Conservation (phyloP, 2,888 invertebrate species). For the Trachelus stipa region DNA sequence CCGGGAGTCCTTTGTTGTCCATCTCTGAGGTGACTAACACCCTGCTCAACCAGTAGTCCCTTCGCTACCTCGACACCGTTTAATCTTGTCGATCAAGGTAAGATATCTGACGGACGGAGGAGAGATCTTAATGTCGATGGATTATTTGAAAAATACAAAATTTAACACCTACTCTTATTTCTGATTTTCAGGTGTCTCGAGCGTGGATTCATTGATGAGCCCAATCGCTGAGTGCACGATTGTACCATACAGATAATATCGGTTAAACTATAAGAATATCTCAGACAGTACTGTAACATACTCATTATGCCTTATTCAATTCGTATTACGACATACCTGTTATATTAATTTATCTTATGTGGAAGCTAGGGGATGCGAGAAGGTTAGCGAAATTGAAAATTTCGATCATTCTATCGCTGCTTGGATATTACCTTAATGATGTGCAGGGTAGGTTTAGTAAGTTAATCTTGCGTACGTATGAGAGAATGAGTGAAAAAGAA, state of each 20-base stretch:
- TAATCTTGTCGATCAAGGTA: slow-evolving; percentile 43
- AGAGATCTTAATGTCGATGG: background rate
- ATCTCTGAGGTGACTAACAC: slow-evolving; percentile 85
- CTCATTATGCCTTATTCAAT: slow-evolving; percentile 39
- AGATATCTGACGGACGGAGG: slow-evolving; percentile 4
- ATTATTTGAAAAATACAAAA: background rate
- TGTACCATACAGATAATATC: slow-evolving; percentile 53
- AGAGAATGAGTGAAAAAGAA: background rate
- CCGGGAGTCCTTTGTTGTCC: slow-evolving; percentile 79
- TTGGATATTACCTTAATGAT: background rate
- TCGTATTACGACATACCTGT: slow-evolving; percentile 5
- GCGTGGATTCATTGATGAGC: background rate
- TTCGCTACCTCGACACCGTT: slow-evolving; percentile 43
- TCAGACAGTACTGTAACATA: slow-evolving; percentile 50
- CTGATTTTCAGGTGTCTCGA: slow-evolving; percentile 33
- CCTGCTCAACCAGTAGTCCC: slow-evolving; percentile 73
- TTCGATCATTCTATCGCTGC: background rate
- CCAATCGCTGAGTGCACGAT: slow-evolving; percentile 33
- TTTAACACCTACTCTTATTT: background rate
- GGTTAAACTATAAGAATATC: slow-evolving; percentile 47
- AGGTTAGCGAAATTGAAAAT: background rate
- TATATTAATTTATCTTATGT: slow-evolving; percentile 5
- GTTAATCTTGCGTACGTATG: background rate
- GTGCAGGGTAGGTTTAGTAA: background rate
- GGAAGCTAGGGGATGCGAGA: background rate